phyloP scores from a whole-genome alignment of 64 coral and sea anemone species.

The Stichodactyla mertensii region DNA sequence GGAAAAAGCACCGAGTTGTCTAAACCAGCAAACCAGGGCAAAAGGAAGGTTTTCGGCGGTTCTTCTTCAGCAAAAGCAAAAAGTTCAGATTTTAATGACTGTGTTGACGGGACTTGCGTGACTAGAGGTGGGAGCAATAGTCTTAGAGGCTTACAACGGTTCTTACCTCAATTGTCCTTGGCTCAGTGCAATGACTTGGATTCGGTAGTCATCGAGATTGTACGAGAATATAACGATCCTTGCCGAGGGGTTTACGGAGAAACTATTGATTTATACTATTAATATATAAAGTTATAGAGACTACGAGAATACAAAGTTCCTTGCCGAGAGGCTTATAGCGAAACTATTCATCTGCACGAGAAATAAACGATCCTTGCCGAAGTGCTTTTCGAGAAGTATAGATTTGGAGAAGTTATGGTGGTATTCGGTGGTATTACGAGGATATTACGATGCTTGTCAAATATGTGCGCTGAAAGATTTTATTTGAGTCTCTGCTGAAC shows the following conservation, averaged over 20 bases:
- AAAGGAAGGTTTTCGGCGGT: neutral
- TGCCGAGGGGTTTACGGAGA: neutral
- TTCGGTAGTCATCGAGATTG: constrained; percentile 30
- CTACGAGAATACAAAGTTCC: neutral
- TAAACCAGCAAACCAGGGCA: neutral
- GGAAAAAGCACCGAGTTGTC: neutral
- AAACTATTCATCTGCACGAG: no score
- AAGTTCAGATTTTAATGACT: neutral
- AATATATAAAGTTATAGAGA: neutral
- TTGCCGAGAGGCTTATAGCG: no score
- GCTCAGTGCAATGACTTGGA: constrained; percentile 25
- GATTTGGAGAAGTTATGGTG: no score
- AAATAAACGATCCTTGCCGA: no score
- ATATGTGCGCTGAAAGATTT: no score
- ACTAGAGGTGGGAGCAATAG: neutral
- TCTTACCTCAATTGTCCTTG: neutral
- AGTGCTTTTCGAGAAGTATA: no score
- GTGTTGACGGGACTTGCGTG: neutral
- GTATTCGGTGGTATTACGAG: no score
- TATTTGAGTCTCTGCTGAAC: no score
- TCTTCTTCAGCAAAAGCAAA: neutral
- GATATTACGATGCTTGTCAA: no score
- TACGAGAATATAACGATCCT: constrained; percentile 42
- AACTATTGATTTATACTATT: neutral
- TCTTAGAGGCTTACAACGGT: constrained; percentile 5